Percentiles rank a stretch among this genome's conserved stretches.
Conservation (phyloP, 1,140 invertebrate genomes). For the Euschistus heros region DNA sequence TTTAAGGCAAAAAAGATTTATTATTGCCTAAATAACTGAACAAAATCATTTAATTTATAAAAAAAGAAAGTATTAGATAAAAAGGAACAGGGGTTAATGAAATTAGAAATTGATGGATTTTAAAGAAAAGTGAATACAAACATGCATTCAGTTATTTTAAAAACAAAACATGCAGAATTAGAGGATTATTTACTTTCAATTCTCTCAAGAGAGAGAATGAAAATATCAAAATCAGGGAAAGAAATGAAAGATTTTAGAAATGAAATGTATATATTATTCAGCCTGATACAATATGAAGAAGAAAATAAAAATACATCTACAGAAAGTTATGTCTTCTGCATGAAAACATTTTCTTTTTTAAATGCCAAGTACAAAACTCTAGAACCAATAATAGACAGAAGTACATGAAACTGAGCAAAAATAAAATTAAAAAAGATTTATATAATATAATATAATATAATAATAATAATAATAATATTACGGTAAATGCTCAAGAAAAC, state of each 20-base stretch:
- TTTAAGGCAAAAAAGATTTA: no score
- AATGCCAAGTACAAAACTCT: slow-evolving; percentile 19
- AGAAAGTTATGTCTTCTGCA: slow-evolving; percentile 15
- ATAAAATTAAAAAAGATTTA: slow-evolving; percentile 19
- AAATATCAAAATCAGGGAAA: no score
- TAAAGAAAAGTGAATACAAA: no score
- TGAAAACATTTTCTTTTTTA: slow-evolving; percentile 17
- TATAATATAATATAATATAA: slow-evolving; percentile 16
- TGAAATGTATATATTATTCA: slow-evolving; percentile 23
- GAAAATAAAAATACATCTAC: slow-evolving; percentile 24
- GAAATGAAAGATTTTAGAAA: slow-evolving; percentile 14
- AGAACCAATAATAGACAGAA: slow-evolving; percentile 17
- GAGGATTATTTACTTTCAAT: no score
- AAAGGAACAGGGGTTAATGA: no score
- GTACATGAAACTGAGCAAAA: slow-evolving; percentile 25
- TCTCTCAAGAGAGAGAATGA: no score
- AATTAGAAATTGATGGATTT: no score
- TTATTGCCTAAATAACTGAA: no score
- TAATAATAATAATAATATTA: slow-evolving; percentile 24
- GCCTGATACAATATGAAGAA: slow-evolving; percentile 22
- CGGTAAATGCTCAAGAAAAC: slow-evolving; percentile 25
- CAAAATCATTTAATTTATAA: no score
- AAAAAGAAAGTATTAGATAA: no score
- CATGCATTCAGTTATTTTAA: no score
- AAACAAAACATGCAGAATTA: no score